Base-by-base conservation (phyloP, 2,113 vertebrate species). In the Capreolus pygargus region DNA sequence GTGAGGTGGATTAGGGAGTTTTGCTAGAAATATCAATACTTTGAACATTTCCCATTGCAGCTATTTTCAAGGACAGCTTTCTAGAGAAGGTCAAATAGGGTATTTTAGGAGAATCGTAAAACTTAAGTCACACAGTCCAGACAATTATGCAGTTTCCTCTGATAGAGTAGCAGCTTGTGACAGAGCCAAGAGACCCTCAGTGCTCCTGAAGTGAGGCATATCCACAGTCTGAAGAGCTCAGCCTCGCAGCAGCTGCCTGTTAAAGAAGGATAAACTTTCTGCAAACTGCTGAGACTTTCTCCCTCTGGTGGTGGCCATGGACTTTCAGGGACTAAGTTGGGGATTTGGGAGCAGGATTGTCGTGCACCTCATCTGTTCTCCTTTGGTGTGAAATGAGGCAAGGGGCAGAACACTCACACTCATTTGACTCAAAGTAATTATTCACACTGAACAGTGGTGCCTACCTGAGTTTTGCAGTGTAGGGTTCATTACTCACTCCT, bases 341-440 rank as follows among this genome's bases (percentile, higher is more conserved):
- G 14, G 11, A 43, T 43, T 84, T 85, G 25, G 2, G 43, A 85
- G 33, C 5, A 47, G 33, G 25, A 33, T 89, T 78, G 15, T 43
- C 76, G 21, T 64, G 79, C 10, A 83, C 8, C 1, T 54, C 27
- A 74, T 54, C 25, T 52, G 9, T 94, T 97, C 36, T 91, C n/a
- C 14, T 89, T 96, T 93, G 25, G 89, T 96, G n/a, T 89, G 81
- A 91, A 97, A 76, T 67, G 67, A 96, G 36, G 33, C 45, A 86
- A 84, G 5, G 33, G 61, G 45, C 36, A 47, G 50, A 33, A 88
- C 61, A 89, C 25, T 93, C 43, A 11, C 14, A n/a, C n/a, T 50
- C 43, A 36, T 79, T 96, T 91, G 60, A 91, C 83, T 91, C 52
- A 81, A 89, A 81, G 25, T 83, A 91, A 43, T 95, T 96, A 45